Evolutionary conservation across 1,140 invertebrate genomes (phyloP).

Genomic region (Neotoxoptera formosana): DNA sequence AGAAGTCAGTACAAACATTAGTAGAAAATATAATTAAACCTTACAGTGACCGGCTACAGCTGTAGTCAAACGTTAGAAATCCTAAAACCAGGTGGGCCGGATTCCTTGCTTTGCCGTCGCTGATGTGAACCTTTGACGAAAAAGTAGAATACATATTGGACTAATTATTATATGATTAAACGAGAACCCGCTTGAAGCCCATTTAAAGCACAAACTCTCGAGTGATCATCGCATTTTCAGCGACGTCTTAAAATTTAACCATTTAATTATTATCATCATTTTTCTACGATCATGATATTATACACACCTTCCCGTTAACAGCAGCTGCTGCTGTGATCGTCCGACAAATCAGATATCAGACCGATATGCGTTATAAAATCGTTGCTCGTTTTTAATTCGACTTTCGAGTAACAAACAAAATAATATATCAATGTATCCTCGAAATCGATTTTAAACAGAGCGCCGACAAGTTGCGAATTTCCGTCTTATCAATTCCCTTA

Average conservation of each 20-base stretch:
- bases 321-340: too few species aligned
- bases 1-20: too few species aligned
- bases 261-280: background rate
- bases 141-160: background rate
- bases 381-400: too few species aligned
- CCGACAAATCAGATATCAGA: too few species aligned
- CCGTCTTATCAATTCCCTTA: background rate
- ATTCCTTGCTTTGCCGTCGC: too few species aligned
- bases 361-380: too few species aligned
- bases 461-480: background rate
- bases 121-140: background rate
- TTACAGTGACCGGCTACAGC: too few species aligned
- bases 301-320: too few species aligned
- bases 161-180: background rate
- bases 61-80: too few species aligned
- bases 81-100: too few species aligned
- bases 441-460: background rate
- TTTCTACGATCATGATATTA: too few species aligned
- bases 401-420: background rate
- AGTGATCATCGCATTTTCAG: background rate
- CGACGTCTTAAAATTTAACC: background rate
- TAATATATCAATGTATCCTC: background rate
- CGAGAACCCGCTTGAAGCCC: background rate
- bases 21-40: too few species aligned
- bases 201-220: background rate